Percentiles rank a stretch among this genome's conserved stretches.
Evolutionary conservation across 2,113 vertebrate genomes (phyloP).

Genomic region (Hystrix brachyura): DNA sequence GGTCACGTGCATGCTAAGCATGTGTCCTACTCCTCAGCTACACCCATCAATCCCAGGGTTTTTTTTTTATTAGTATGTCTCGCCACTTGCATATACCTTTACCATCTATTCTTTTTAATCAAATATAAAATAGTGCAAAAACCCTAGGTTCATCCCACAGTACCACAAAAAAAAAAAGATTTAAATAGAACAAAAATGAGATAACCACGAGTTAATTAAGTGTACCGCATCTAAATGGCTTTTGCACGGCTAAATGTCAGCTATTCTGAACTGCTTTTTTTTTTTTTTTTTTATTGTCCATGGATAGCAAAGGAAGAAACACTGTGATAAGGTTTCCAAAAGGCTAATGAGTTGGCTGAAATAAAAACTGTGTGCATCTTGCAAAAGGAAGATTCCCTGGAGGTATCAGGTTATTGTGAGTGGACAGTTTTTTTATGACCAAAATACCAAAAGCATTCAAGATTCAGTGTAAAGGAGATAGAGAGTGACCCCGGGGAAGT

Average conservation of each 20-base stretch:
- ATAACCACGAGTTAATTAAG: not conserved
- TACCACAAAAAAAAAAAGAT: not conserved
- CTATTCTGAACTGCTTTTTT: not conserved
- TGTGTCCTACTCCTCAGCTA: not conserved
- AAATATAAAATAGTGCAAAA: not conserved
- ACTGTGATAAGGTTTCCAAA: not conserved
- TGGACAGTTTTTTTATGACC: not conserved
- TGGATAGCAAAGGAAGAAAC: not conserved
- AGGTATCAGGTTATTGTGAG: constrained; percentile 7
- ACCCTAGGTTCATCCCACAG: not conserved
- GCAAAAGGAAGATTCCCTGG: constrained; percentile 34
- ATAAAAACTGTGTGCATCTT: constrained; percentile 11
- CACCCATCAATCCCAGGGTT: not conserved
- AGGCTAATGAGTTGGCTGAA: not conserved
- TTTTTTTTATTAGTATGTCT: not conserved
- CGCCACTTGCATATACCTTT: not conserved
- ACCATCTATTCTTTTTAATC: not conserved
- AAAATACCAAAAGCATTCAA: not conserved
- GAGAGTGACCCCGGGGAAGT: not conserved
- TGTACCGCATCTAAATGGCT: not conserved
- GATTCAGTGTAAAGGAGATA: not conserved
- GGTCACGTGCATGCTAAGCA: not conserved
- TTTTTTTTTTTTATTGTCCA: not conserved
- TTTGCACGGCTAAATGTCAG: not conserved
- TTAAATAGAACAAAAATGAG: not conserved